A percentile compares a stretch with the other conserved stretches of the same genome.
phyloP scores from a whole-genome alignment of 2,888 invertebrate genomes.

The Himalopsyche kuldschensis region DNA sequence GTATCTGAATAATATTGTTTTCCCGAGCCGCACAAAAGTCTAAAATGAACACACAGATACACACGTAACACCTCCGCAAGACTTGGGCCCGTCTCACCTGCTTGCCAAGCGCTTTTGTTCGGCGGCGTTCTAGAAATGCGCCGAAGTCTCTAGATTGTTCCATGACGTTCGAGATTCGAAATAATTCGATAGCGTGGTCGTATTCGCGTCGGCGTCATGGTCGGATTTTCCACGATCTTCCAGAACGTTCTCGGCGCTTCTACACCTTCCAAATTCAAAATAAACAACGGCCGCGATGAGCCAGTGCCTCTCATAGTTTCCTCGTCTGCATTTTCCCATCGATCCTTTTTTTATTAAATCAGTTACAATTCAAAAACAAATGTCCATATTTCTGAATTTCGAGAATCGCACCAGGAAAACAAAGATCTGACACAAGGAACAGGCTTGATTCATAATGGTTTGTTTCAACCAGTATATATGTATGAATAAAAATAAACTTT shows the following conservation, averaged over 20 bases:
- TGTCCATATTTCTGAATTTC: no score
- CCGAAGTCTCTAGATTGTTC: conserved; percentile 22
- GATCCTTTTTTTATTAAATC: no score
- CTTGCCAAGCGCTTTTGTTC: background rate
- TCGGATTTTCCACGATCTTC: background rate
- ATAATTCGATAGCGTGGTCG: conserved; percentile 3
- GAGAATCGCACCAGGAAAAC: no score
- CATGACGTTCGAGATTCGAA: conserved; percentile 4
- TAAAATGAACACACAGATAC: no score
- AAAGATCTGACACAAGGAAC: no score
- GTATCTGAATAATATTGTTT: background rate
- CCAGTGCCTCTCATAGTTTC: background rate
- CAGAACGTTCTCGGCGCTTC: background rate
- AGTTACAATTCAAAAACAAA: no score
- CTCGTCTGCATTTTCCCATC: no score
- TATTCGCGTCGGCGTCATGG: background rate
- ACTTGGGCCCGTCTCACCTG: background rate
- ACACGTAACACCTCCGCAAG: background rate
- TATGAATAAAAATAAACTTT: no score
- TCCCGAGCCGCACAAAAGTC: background rate
- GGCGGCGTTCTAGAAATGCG: conserved; percentile 7
- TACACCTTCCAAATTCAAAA: background rate
- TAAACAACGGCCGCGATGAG: background rate
- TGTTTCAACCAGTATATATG: no score
- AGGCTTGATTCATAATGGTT: no score